Evolutionary conservation across 2,113 vertebrate genomes (phyloP), one percentile per base, ranked within the genome.

Genomic region (Lasiurus borealis): DNA sequence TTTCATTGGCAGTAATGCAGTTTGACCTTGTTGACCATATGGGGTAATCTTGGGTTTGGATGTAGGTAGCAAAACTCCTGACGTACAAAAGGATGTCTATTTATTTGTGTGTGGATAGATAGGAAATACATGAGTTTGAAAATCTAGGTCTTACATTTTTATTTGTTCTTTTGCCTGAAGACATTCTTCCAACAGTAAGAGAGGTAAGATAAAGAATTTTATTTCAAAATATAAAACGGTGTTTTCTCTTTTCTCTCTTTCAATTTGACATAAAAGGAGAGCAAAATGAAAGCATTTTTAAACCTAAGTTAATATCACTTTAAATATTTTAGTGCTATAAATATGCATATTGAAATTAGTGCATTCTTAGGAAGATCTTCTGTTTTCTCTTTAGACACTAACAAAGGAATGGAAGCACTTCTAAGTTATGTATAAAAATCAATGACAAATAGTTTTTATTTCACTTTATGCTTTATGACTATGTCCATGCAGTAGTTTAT

Each of bases 1-100:
- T 97, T 96, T 73, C 96, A 73, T 95, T 0, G 13, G 92, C 94
- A 96, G 93, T 88, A 78, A 96, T 1, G 27, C 34, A 81, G 16
- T 80, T 91, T 98, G 88, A 97, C 97, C 97, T 97, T 66, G 95
- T 16, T 95, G 96, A 90, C 97, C 97, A 34, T 94, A 92, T 89
- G 97, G 3, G 34, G 69, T 78, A 27, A 83, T 73, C 29, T 34
- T 92, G 2, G 85, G 68, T 88, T 71, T 59, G 80, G 85, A 76
- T 19, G 71, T 52, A 0, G 46, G 83, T 80, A 93, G 87, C 0
- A 0, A 94, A 93, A 89, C 16, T 83, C 27, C 2, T 75, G 4
- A 46, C 4, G 36, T 81, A 15, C 81, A 52, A 88, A 44, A 46
- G 84, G 68, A 52, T 6, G 12, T 0, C 11, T 59, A 10, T 12